phyloP scores from a whole-genome alignment of 23 tunicate genomes.

The Aplidium turbinatum region DNA sequence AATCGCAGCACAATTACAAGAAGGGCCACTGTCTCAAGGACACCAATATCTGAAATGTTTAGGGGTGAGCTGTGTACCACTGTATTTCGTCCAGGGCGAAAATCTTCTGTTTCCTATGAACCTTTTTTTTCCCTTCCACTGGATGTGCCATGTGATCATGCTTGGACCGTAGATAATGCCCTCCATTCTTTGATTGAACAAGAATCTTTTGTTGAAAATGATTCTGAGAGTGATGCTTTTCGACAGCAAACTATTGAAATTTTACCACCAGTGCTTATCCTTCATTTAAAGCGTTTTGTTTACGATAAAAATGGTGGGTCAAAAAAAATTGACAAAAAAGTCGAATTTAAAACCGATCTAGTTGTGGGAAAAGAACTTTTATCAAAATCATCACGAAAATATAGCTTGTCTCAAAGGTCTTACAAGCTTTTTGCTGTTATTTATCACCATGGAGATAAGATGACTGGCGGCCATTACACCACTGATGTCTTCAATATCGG shows the following conservation, averaged over 20 bases:
- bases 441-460: conserved; percentile 85
- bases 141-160: conserved; percentile 52
- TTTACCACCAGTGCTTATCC: conserved; percentile 75
- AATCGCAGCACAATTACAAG: conserved; percentile 62
- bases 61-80: conserved; percentile 79
- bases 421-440: conserved; percentile 92
- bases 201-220: conserved; percentile 31
- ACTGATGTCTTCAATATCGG: conserved; percentile 90
- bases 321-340: conserved; percentile 57
- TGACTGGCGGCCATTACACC: conserved; percentile 82
- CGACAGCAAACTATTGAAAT: conserved; percentile 69
- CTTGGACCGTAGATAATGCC: conserved; percentile 83
- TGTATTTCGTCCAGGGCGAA: conserved; percentile 62
- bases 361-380: conserved; percentile 59
- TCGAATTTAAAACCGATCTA: conserved; percentile 82
- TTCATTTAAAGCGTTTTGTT: conserved; percentile 81
- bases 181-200: conserved; percentile 47
- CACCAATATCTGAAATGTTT: conserved; percentile 79
- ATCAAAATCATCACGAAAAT: conserved; percentile 55
- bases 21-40: conserved; percentile 60
- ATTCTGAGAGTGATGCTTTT: conserved; percentile 23
- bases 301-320: conserved; percentile 83
- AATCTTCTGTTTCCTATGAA: conserved; percentile 59
- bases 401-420: conserved; percentile 39
- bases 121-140: conserved; percentile 83